Conservation (phyloP, 1,140 invertebrate species). For the Drosophila kohkoa region DNA sequence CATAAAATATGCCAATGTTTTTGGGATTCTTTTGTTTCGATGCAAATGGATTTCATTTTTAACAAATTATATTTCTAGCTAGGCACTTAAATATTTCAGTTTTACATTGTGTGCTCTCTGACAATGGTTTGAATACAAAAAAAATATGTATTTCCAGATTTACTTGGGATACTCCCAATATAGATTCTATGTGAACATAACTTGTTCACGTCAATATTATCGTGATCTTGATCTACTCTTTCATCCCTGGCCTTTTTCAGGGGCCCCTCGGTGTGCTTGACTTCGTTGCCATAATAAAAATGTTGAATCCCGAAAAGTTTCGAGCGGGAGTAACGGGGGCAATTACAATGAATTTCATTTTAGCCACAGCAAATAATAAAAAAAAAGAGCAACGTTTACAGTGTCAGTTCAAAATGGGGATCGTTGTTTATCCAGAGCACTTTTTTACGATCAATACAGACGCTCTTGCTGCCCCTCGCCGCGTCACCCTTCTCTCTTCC, state of each 20-base stretch:
- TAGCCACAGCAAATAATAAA: conserved; percentile 51
- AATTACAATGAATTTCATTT: conserved; percentile 56
- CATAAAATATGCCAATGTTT: background rate
- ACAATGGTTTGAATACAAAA: background rate
- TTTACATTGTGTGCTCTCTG: background rate
- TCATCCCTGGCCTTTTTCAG: conserved; percentile 63
- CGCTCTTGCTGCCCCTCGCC: background rate
- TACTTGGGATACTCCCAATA: conserved; percentile 3
- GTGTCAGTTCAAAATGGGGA: conserved; percentile 16
- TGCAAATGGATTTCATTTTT: background rate
- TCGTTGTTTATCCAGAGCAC: conserved; percentile 57
- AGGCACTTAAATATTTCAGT: conserved; percentile 3
- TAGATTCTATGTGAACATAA: background rate
- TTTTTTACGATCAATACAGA: conserved; percentile 37
- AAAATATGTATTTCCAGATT: background rate
- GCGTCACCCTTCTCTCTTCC: background rate
- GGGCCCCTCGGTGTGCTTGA: conserved; percentile 1
- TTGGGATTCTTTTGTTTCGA: conserved; percentile 9
- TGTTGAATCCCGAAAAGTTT: conserved; percentile 22
- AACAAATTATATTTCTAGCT: conserved; percentile 4
- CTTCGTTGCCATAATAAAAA: conserved; percentile 56
- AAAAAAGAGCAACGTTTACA: conserved; percentile 27
- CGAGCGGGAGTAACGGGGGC: conserved; percentile 36
- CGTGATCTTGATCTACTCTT: conserved; percentile 61
- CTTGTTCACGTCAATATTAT: conserved; percentile 15